Evolutionary conservation across 1,140 invertebrate genomes (phyloP), one percentile per base, ranked within the genome.

Genomic region (Drosophila watanabei): DNA sequence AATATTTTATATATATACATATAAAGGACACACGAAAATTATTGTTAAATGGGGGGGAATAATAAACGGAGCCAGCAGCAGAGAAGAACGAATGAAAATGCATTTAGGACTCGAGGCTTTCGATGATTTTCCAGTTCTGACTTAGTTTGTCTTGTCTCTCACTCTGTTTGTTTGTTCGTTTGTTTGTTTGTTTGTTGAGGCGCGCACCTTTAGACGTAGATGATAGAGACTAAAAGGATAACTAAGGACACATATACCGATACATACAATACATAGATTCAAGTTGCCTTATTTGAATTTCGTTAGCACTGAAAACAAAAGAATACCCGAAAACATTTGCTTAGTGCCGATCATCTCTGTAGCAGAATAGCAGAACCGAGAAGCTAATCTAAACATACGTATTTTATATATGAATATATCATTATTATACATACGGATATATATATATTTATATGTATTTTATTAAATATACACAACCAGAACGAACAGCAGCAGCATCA

Each of bases 241-340:
- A 24, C 43, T 54, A 75, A 64, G 70, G 72, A 65, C 64, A 64
- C 39, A 79, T 68, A 66, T 56, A 83, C 16, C 63, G 43, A 76
- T 58, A 77, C 59, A 89, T 60, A 79, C 54, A 73, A 84, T 72
- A 85, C 71, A 91, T 86, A 89, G 82, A 89, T 91, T 91, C 86
- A 86, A 89, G 87, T 89, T 89, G 86, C 87, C 86, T 89, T 89
- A 89, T 89, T 89, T 89, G 87, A 89, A 91, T 89, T 90, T 91
- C 71, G 86, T 89, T 91, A 86, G 72, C 79, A 86, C 70, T 82
- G 81, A 89, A 35, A 75, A 45, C 16, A 48, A 24, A 48, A 28
- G 65, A 48, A 51, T 24, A 51, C 62, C 52, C 58, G 24, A 64
- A 52, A 66, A 66, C 45, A 79, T 72, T 73, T 82, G 76, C 80